These are phyloP conservation scores for Antechinus flavipes DNA, from an alignment of 2,113 vertebrate genomes.

Conservation along the genomic window DNA sequence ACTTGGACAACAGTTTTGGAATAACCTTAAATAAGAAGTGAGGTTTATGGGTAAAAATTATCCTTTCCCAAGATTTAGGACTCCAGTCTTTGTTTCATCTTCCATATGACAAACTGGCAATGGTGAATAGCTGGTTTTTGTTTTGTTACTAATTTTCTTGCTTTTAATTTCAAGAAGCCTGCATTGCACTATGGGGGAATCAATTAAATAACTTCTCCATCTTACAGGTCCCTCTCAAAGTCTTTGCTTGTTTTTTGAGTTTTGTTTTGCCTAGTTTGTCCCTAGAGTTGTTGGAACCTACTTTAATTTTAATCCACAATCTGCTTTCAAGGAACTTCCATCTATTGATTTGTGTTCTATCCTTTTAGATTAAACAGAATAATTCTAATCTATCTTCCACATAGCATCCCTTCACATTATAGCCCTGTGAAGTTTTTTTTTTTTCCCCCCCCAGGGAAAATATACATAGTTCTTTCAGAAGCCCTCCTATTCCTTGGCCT, in stretches of 20 bases:
- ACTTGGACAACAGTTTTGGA: neutral
- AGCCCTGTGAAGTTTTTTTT: neutral
- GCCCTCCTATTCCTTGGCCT: neutral
- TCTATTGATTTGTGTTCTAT: neutral
- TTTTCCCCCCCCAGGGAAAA: neutral
- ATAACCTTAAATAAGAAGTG: neutral
- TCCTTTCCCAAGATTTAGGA: neutral
- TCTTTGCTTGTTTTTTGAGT: neutral
- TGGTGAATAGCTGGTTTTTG: neutral
- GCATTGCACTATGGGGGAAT: neutral
- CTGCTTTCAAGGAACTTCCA: neutral
- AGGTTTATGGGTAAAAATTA: neutral
- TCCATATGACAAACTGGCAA: neutral
- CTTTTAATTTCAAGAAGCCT: neutral
- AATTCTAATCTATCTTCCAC: neutral
- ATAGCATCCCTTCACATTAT: neutral
- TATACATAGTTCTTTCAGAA: neutral
- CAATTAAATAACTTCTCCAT: neutral
- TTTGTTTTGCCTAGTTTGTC: neutral
- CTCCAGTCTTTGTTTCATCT: neutral
- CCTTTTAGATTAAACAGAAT: neutral
- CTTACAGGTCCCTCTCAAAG: neutral
- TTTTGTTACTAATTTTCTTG: neutral
- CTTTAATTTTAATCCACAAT: neutral
- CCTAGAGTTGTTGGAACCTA: neutral